Conservation (phyloP, 2,888 invertebrate genomes). For the Scaptomyza parva region DNA sequence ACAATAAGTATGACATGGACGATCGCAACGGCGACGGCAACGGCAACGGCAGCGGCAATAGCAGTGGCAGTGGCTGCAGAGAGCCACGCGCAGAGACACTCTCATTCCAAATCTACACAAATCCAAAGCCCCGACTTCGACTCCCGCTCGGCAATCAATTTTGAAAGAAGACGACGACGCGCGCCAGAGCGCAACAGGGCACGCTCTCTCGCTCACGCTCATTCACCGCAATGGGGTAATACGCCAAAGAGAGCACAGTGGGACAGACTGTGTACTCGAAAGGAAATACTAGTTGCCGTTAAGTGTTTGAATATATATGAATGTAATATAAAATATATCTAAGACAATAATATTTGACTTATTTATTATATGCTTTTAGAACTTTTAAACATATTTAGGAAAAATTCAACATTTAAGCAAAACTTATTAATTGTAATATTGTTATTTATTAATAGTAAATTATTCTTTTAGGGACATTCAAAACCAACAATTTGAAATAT, state of each 20-base stretch:
- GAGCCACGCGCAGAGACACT: constrained; percentile 72
- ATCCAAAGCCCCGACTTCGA: constrained; percentile 47
- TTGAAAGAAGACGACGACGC: constrained; percentile 73
- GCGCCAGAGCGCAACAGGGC: constrained; percentile 74
- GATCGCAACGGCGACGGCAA: constrained; percentile 42
- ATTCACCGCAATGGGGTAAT: constrained; percentile 28
- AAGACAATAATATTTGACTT: too few relatives aligned
- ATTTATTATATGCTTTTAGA: too few relatives aligned
- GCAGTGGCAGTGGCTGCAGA: constrained; percentile 44
- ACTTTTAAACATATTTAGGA: too few relatives aligned
- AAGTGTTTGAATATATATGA: not conserved
- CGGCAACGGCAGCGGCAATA: constrained; percentile 18
- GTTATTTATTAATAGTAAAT: not conserved
- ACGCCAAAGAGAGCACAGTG: constrained; percentile 50
- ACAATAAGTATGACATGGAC: constrained; percentile 83
- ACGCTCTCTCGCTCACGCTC: constrained; percentile 64
- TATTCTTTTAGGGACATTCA: not conserved
- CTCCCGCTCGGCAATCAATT: constrained; percentile 70
- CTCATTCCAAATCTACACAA: constrained; percentile 55
- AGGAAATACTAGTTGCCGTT: not conserved
- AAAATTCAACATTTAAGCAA: too few relatives aligned
- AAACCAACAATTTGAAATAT: not conserved
- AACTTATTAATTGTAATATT: not conserved
- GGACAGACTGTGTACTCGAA: not conserved
- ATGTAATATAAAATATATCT: too few relatives aligned